Base-by-base conservation (phyloP, 2,797 vertebrate genomes). In the Eulemur rubriventer region DNA sequence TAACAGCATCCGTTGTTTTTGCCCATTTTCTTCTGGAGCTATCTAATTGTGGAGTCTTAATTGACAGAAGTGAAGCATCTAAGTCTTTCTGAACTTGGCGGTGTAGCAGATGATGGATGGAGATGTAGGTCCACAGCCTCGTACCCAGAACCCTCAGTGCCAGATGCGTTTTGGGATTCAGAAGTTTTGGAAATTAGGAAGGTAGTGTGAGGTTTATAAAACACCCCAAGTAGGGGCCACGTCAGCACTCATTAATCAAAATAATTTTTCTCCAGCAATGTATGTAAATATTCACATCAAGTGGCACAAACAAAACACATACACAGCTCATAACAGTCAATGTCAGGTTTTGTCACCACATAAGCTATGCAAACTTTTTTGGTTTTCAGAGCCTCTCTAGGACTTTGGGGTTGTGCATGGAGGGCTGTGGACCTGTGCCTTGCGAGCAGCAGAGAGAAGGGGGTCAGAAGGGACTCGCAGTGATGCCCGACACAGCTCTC, bases 401-500 rank as follows among this genome's bases (percentile, higher is more conserved):
- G 57, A 33, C 72, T 11, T 11, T 30, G 72, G 33, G n/a, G 24
- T 2, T 17, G 14, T 38, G 28, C 33, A 43, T 7, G 28, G 48
- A 83, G 35, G 61, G 13, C 6, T 0, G 12, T 28, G 83, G 76
- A 33, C 35, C 35, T 48, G 11, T 41, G 67, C 52, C 41, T 18
- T n/a, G 28, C 24, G 18, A 17, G 8, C 79, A 17, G 14, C 79
- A 73, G 52, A 33, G 43, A 9, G 30, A n/a, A 22, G 41, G 57
- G 1, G 28, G 48, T 16, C 38, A 55, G 92, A 48, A 72, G 33
- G 30, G 61, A 38, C 11, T 50, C 76, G 30, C 41, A 26, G 59
- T 11, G 57, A 78, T 1, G n/a, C 2, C 6, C 0, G 30, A 57
- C 28, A 0, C 0, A 1, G 4, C 6, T 28, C 57, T 57, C 52